Base-by-base conservation (phyloP, 1,140 invertebrate species). In the Dryas iulia region DNA sequence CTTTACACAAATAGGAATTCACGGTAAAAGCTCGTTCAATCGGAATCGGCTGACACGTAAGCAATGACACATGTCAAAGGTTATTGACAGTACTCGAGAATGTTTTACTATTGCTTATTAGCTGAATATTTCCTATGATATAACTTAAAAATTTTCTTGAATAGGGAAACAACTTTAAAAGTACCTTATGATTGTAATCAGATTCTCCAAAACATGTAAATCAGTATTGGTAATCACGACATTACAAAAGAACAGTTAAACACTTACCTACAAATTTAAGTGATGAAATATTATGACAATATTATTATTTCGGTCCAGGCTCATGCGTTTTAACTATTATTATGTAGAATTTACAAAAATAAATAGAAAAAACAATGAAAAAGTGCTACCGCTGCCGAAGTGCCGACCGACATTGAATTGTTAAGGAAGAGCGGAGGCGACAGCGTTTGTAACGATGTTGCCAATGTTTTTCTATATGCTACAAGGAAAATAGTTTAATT, bases 11-110 rank as follows among this genome's bases (percentile, higher is more conserved):
- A 65, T 47, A 21, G n/a, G 64, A 70, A 60, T 64, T 65, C 57
- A 65, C 56, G n/a, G 24, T 63, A 69, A 59, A 28, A 31, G 18
- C 59, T 69, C 67, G 62, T 18, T 65, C 56, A 47, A 64, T 60
- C 47, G 10, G 66, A 74, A 71, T 72, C 39, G 72, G 73, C 76
- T 87, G 90, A 92, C 89, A 92, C 89, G 90, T 91, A 91, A 84
- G 89, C 89, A 92, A 83, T 91, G 89, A 92, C 90, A 91, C 86
- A 92, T 92, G 90, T 92, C 90, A 92, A 90, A 91, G 90, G 88
- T 92, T 90, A 92, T 85, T 90, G 87, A 87, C 87, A 89, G 81
- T 77, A 69, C 54, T 52, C 26, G 52, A 47, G 39, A 47, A 18
- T 25, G 59, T 56, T 61, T 30, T 24, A 59, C 7, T 67, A 56